phyloP scores from a whole-genome alignment of 2,888 invertebrate species.

The Tipula vernalis region DNA sequence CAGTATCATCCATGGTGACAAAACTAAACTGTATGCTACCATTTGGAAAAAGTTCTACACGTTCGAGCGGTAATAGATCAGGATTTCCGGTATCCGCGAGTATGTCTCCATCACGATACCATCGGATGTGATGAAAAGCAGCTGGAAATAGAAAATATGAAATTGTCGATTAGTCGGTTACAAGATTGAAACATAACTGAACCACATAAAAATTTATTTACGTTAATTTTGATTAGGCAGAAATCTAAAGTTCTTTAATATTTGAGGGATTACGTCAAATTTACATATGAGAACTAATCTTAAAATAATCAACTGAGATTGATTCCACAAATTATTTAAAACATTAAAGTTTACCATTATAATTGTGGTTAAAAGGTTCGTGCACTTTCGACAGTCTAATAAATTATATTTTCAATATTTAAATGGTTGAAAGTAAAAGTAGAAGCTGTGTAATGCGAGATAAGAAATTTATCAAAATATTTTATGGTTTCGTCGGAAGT shows the following conservation, averaged over 20 bases:
- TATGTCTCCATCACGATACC: constrained; percentile 52
- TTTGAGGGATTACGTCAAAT: background rate
- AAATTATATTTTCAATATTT: too few species aligned
- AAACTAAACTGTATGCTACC: constrained; percentile 51
- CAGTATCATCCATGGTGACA: constrained; percentile 39
- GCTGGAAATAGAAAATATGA: constrained; percentile 33
- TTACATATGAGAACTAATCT: background rate
- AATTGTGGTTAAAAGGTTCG: too few species aligned
- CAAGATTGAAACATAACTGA: too few species aligned
- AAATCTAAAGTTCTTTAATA: too few species aligned
- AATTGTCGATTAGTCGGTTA: background rate
- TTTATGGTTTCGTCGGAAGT: background rate
- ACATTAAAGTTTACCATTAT: too few species aligned
- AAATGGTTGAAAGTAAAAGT: too few species aligned
- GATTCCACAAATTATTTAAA: too few species aligned
- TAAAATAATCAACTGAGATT: background rate
- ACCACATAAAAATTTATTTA: too few species aligned
- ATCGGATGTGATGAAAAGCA: constrained; percentile 47
- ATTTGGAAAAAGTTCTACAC: constrained; percentile 53
- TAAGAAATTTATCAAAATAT: background rate
- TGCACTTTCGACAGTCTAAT: too few species aligned
- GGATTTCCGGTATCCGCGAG: constrained; percentile 49
- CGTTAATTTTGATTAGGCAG: too few species aligned
- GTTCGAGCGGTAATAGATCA: constrained; percentile 39
- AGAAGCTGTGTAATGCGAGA: background rate